Base-by-base conservation (phyloP, 2,113 vertebrate species). In the Lynx canadensis region DNA sequence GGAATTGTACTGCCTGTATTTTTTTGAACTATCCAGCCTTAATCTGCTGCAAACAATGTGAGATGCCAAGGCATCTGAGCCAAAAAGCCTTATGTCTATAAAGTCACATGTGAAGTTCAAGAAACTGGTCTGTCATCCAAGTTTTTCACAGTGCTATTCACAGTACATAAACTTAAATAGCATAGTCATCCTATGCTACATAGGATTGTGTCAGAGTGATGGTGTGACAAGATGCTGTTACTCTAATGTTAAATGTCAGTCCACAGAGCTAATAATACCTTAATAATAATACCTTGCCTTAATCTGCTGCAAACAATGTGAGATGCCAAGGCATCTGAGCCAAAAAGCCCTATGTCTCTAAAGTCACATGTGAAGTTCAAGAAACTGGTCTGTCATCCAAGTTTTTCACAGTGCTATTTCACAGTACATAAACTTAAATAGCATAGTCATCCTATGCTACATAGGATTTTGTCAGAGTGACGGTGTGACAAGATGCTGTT, bases 21-120 rank as follows among this genome's bases (percentile, higher is more conserved):
- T 99, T 99, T 99, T 99, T 99, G 98, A 99, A 99, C 98, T 99
- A 99, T 91, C 99, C 99, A 0, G 99, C 99, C 99, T 99, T 99
- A 98, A 99, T 99, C 98, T 99, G 99, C 99, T 99, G 99, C 99
- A 99, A 99, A 99, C 99, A 99, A 99, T 99, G 99, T 98, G 99
- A 99, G 98, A 99, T 99, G 99, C 99, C 99, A 41, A 99, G 99
- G 97, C 99, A 99, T 99, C 99, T 99, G 99, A 99, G 99, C 99
- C 99, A 99, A 84, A 79, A 65, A 98, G 98, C 99, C 98, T 7
- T 0, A 63, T 93, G 68, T 86, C 65, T 48, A n/a, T 66, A 66
- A 86, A 97, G 96, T 90, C 63, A 86, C 29, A 86, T 16, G 41
- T 52, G 12, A 78, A 83, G 18, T 15, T 78, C n/a, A 66, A 85